Percentiles rank a stretch among this genome's conserved stretches.
Evolutionary conservation across 2,888 invertebrate genomes (phyloP).

Genomic region (Erebia ligea): DNA sequence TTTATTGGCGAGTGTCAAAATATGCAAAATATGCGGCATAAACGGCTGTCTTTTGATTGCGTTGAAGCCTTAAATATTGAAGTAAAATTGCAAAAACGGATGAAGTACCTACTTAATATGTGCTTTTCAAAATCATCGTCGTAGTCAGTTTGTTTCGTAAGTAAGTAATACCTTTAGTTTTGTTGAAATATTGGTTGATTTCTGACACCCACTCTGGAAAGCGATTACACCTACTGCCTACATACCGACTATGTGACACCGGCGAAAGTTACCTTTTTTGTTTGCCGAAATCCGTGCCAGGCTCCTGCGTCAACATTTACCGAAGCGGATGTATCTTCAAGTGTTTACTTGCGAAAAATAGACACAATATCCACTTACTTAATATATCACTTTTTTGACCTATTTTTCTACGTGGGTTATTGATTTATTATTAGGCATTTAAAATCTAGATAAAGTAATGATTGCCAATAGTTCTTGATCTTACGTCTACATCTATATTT

Average conservation of each 20-base stretch:
- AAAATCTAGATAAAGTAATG: neutral
- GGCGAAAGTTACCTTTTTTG: slow-evolving; percentile 71
- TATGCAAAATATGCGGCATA: no score
- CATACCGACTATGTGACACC: slow-evolving; percentile 54
- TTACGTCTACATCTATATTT: no score
- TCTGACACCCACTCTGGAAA: slow-evolving; percentile 72
- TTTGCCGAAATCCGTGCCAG: slow-evolving; percentile 56
- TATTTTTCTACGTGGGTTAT: neutral
- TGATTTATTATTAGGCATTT: neutral
- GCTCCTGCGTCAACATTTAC: slow-evolving; percentile 59
- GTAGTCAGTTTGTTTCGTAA: slow-evolving; percentile 45
- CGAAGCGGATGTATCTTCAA: slow-evolving; percentile 42
- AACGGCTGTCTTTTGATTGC: no score
- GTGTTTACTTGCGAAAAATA: slow-evolving; percentile 21
- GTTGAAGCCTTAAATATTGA: neutral
- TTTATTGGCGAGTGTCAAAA: no score
- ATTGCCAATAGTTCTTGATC: neutral
- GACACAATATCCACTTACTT: slow-evolving; percentile 1
- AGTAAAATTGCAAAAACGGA: neutral
- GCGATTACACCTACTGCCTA: slow-evolving; percentile 57
- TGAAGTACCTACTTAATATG: neutral
- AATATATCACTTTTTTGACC: slow-evolving; percentile 18
- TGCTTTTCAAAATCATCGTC: neutral
- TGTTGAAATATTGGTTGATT: slow-evolving; percentile 68
- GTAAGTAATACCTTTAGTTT: slow-evolving; percentile 62